These are phyloP conservation scores for Atherinosoma microstoma DNA, from an alignment of 2,797 vertebrate genomes.

Conservation along the genomic window DNA sequence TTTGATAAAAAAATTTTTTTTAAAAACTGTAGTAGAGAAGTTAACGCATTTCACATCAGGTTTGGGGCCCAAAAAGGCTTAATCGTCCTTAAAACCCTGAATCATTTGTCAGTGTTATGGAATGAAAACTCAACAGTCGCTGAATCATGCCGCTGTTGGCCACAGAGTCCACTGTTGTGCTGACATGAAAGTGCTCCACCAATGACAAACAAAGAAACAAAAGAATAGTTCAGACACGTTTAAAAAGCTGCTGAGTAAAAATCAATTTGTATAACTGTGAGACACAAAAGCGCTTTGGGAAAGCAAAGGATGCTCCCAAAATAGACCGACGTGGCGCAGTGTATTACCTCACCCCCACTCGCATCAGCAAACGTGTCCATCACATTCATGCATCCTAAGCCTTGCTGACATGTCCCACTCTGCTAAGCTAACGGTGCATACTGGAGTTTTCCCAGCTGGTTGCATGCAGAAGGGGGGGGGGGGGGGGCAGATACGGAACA, in stretches of 20 bases:
- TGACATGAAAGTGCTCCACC: slow-evolving; percentile 7
- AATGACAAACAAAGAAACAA: slow-evolving; percentile 25
- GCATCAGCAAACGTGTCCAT: slow-evolving; percentile 75
- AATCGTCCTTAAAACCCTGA: slow-evolving; percentile 19
- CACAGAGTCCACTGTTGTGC: slow-evolving; percentile 5
- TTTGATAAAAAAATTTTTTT: slow-evolving; percentile 24
- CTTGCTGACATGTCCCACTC: slow-evolving; percentile 64
- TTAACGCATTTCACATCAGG: slow-evolving; percentile 52
- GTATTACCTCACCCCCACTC: slow-evolving; percentile 67
- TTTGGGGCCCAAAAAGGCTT: slow-evolving; percentile 27
- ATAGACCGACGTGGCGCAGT: slow-evolving; percentile 59
- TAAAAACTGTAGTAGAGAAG: slow-evolving; percentile 38
- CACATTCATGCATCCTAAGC: slow-evolving; percentile 65
- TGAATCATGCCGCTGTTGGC: slow-evolving; percentile 15
- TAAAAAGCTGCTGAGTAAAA: slow-evolving; percentile 23
- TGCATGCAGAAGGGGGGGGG: slow-evolving; percentile 28
- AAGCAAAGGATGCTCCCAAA: slow-evolving; percentile 59
- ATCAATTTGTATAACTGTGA: slow-evolving; percentile 37
- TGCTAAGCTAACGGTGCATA: slow-evolving; percentile 45
- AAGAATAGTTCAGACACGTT: slow-evolving; percentile 8
- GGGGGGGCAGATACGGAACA: slow-evolving; percentile 44
- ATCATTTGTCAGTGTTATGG: slow-evolving; percentile 14
- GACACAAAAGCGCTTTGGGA: slow-evolving; percentile 56
- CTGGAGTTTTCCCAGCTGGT: slow-evolving; percentile 48
- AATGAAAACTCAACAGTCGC: slow-evolving; percentile 19